A percentile compares a stretch with the other conserved stretches of the same genome.
Evolutionary conservation across 2,888 invertebrate species (phyloP).

Genomic region (Halictus ligatus): DNA sequence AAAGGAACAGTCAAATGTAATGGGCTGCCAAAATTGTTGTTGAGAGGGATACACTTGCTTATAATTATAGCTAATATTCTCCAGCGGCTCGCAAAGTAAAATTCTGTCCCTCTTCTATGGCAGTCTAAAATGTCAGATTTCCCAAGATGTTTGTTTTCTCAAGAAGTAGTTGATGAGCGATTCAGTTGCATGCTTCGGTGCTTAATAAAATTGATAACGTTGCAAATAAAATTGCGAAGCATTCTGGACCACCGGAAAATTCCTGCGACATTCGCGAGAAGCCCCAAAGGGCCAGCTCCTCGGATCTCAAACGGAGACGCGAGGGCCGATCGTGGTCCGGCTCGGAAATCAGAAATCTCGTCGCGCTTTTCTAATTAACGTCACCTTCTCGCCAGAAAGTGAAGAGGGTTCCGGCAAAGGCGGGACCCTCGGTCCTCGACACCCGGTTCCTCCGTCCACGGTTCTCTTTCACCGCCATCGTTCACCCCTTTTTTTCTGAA

Average conservation of each 20-base stretch:
- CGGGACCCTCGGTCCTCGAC: conserved; percentile 67
- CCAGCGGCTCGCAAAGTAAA: too few species aligned
- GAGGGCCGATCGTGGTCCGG: conserved; percentile 46
- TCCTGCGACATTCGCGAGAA: background rate
- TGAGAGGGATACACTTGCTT: background rate
- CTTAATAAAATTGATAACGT: background rate
- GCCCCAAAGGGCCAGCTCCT: conserved; percentile 26
- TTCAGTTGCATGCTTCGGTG: background rate
- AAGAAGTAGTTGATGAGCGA: background rate
- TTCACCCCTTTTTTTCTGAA: conserved; percentile 68
- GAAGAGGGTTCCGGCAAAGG: conserved; percentile 71
- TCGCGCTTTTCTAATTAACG: conserved; percentile 81
- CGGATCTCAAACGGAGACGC: conserved; percentile 33
- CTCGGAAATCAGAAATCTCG: conserved; percentile 68
- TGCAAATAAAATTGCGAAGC: background rate
- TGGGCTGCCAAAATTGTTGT: too few species aligned
- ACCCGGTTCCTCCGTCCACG: conserved; percentile 62
- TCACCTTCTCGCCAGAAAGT: conserved; percentile 72
- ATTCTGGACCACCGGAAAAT: background rate
- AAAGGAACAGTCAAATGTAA: too few species aligned
- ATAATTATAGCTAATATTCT: too few species aligned
- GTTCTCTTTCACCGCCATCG: conserved; percentile 73
- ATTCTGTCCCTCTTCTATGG: too few species aligned
- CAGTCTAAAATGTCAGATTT: too few species aligned
- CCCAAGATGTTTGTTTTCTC: background rate